Percentiles rank a stretch among this genome's conserved stretches.
phyloP scores from a whole-genome alignment of 1,140 invertebrate genomes.

The Microplitis demolitor region DNA sequence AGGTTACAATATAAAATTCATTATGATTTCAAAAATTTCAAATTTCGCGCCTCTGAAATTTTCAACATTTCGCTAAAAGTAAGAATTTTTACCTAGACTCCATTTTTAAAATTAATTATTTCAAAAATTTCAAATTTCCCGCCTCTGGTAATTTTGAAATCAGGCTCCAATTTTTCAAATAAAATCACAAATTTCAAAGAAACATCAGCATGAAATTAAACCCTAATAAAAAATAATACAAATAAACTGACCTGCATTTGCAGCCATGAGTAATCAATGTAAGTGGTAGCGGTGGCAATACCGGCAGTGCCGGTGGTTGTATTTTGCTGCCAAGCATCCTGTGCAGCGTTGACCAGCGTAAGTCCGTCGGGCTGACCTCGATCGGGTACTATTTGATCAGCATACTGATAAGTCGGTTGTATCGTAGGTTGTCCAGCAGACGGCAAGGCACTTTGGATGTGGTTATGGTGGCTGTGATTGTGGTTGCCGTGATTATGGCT shows the following conservation, averaged over 20 bases:
- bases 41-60: too few species aligned
- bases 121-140: too few species aligned
- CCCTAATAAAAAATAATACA: background rate
- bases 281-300: slow-evolving; percentile 46
- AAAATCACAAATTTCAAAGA: background rate
- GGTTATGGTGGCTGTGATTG: slow-evolving; percentile 10
- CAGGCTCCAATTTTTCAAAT: background rate
- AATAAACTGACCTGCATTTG: slow-evolving; percentile 55
- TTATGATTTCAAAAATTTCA: too few species aligned
- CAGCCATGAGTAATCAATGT: slow-evolving; percentile 60
- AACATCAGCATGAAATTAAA: background rate
- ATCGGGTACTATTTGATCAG: slow-evolving; percentile 59
- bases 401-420: slow-evolving; percentile 52
- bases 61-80: too few species aligned
- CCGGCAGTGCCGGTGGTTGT: slow-evolving; percentile 40
- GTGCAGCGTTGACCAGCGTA: slow-evolving; percentile 45
- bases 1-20: too few species aligned
- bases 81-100: too few species aligned
- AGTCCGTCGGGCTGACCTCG: slow-evolving; percentile 53
- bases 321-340: slow-evolving; percentile 53
- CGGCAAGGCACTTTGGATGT: slow-evolving; percentile 44
- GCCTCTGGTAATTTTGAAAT: background rate
- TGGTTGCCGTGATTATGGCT: background rate
- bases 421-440: slow-evolving; percentile 44
- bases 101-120: too few species aligned